Evolutionary conservation across 2,888 invertebrate genomes (phyloP), one percentile per base, ranked within the genome.

Genomic region (Sarcophaga rosellei): DNA sequence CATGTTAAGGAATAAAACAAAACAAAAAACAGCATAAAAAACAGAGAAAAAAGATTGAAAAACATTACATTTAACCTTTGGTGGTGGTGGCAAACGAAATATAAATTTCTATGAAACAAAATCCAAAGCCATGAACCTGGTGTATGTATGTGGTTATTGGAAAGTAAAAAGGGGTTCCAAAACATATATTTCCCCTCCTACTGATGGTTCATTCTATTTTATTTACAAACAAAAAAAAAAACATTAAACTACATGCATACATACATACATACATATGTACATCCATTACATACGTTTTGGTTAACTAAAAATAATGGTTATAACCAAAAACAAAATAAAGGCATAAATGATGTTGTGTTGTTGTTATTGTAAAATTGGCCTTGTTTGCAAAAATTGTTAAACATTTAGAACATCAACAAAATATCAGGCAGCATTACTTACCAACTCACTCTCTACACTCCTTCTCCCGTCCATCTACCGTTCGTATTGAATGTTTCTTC

Each of bases 1-100:
- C 83, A 86, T 84, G 74, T 75, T 70, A 81, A 68, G 20, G 23
- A 11, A 23, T 3, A 65, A 80, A 23, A 72, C 65, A 70, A 76
- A 62, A n/a, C 57, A 53, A 63, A 15, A 63, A 21, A 20, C 68
- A 65, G 35, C 65, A 4, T 4, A 4, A 25, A 65, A 73, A 23
- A 72, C 65, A 70, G 75, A 75, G 53, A 53, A 65, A n/a, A 63
- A 35, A 20, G 68, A 75, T 47, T 65, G 69, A 74, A 53, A 72
- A 84, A 75, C 57, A 73, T 72, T 73, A 84, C 86, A 86, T 86
- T 86, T 86, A 86, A 86, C 86, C 86, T 86, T 86, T 86, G 86
- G 81, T 86, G 84, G 78, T 84, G 84, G 78, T 84, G 81, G 53
- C 17, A 53, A 53, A 53, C 17, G 12, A 53, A 53, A 53, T 53